Evolutionary conservation across 2,113 vertebrate genomes (phyloP), one percentile per base, ranked within the genome.

Genomic region (Trichechus manatus): DNA sequence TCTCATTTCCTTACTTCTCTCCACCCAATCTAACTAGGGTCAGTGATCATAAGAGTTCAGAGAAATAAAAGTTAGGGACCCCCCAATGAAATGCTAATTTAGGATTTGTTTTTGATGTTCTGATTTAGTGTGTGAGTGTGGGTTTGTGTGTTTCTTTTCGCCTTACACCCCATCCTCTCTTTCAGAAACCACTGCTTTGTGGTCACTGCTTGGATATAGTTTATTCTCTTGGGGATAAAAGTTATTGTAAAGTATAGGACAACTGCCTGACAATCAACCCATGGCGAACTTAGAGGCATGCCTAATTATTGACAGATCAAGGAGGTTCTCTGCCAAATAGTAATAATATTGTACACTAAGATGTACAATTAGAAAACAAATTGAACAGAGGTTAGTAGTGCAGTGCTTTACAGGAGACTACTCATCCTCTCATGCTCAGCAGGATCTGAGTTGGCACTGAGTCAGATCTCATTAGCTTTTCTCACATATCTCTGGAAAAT

Each of bases 281-380:
- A 70, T 29, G 13, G 89, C 89, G 47, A 42, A 63, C 1, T 25
- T 85, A 77, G 64, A 78, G 27, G 25, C 9, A 64, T 77, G 82
- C 42, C 64, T 90, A 84, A 92, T 96, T 89, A 85, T 56, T 88
- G 31, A 79, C 29, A 75, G 44, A 83, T 94, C 61, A 56, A 75
- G 78, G 82, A 95, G 64, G 36, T 39, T 59, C 93, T 83, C 88
- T 96, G 61, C 56, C 50, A 85, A 97, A 47, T n/a, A 39, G 36
- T 44, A 81, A 93, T 27, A 89, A 63, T 44, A 85, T 17, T 79
- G 53, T 42, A 80, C 22, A 47, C 22, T 61, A 89, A 31, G 23
- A 90, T 83, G 66, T 53, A 86, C 89, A 86, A 83, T 39, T 74
- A 87, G 61, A 83, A 92, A 96, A 64, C 86, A 85, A 74, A 74